Evolutionary conservation across 2,113 vertebrate species (phyloP), one percentile per base, ranked within the genome.

Genomic region (Oophaga pumilio): DNA sequence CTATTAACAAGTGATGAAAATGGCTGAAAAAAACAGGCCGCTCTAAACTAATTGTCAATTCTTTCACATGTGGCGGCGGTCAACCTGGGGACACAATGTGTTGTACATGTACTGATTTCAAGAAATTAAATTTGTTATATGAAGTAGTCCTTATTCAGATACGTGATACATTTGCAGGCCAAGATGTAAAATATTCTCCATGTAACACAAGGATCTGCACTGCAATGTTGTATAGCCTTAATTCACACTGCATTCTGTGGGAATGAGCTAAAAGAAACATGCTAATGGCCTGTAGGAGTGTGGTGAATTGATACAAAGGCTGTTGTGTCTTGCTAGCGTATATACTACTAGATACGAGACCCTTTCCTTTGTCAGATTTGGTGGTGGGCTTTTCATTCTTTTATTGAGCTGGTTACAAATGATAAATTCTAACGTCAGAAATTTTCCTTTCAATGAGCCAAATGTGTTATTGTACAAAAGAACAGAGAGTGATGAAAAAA

Each of bases 1-100:
- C 60, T 69, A 83, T 68, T 26, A 83, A 83, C 69, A 83, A 83
- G 69, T 83, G 69, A 83, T 83, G 81, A 74, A 50, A 74, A 50
- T n/a, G n/a, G n/a, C 50, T 83, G 62, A 52, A 83, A 53, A 83
- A 68, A 83, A 53, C 62, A 60, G 64, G 64, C 14, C 15, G 8
- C 10, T 8, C 49, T 53, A 6, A 26, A 15, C 24, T 11, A 62
- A 52, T 17, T 17, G 0, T 15, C n/a, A 83, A 20, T 60, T 80
- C 14, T 10, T 33, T 26, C 52, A 53, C 81, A 82, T 17, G 7
- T 82, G 62, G 8, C 50, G 53, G n/a, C 5, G n/a, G 62, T 83
- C 62, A 83, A 20, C 64, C 26, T 18, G 53, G 49, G 81, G 81
- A 24, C 62, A 83, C 12, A 69, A 17, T 24, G 53, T 28, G 57